Percentiles rank a stretch among this genome's conserved stretches.
phyloP scores from a whole-genome alignment of 2,113 vertebrate species.

The Platichthys stellatus region DNA sequence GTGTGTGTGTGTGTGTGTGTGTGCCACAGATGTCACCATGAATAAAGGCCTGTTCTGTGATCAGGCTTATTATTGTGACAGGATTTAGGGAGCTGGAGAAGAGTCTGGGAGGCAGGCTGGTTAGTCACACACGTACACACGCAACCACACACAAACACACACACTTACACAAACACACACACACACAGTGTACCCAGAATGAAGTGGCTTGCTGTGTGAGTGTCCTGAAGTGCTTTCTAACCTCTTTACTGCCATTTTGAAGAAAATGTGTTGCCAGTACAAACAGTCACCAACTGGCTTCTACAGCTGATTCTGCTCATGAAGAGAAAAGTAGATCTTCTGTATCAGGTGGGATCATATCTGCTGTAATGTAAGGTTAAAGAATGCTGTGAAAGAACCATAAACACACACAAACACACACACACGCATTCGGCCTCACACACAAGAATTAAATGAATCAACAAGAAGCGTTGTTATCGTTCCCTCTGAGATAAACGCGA shows the following conservation, averaged over 20 bases:
- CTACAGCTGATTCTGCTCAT: not conserved
- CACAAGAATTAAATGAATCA: conserved; percentile 53
- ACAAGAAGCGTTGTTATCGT: conserved; percentile 42
- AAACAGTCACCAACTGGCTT: conserved; percentile 3
- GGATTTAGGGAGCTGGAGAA: conserved; percentile 59
- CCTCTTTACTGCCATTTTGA: conserved; percentile 51
- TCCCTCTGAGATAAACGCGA: not conserved
- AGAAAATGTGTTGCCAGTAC: conserved; percentile 13
- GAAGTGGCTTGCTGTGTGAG: conserved; percentile 54
- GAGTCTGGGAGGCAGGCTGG: conserved; percentile 61
- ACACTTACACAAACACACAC: not conserved
- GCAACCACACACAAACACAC: conserved; percentile 10
- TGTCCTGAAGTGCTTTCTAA: conserved; percentile 58
- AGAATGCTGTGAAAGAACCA: not conserved
- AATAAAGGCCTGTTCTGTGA: conserved; percentile 70
- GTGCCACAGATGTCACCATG: conserved; percentile 68
- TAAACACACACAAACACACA: not conserved
- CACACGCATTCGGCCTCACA: not conserved
- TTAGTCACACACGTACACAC: conserved; percentile 44
- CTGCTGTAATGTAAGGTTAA: too few relatives aligned
- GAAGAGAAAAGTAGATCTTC: not conserved
- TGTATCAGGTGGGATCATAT: not conserved
- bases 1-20: conserved; percentile 42
- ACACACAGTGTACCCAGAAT: conserved; percentile 25
- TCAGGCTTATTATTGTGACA: conserved; percentile 78